phyloP scores from a whole-genome alignment of 2,888 invertebrate species.

The Cephus pulcher region DNA sequence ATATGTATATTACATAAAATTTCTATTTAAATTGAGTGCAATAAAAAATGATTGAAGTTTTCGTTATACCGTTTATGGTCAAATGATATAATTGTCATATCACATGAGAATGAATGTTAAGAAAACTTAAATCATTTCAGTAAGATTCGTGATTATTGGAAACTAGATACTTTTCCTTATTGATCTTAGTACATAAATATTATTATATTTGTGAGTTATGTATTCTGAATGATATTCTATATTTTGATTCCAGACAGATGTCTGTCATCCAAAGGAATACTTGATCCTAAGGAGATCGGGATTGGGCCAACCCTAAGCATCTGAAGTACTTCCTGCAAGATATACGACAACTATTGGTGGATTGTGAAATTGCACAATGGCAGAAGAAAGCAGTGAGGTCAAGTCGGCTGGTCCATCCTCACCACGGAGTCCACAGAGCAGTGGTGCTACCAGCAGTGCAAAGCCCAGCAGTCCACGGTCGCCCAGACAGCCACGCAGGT shows the following conservation, averaged over 20 bases:
- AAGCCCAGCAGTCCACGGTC: conserved; percentile 70
- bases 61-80: neutral
- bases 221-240: neutral
- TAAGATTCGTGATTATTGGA: neutral
- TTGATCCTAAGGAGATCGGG: conserved; percentile 2
- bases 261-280: conserved; percentile 2
- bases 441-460: conserved; percentile 23
- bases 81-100: neutral
- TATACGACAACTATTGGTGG: neutral
- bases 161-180: neutral
- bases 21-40: neutral
- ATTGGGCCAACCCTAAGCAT: neutral
- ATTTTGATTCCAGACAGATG: conserved; percentile 16
- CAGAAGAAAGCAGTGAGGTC: conserved; percentile 56
- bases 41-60: neutral
- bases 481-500: conserved; percentile 68
- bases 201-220: neutral
- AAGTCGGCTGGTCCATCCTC: conserved; percentile 57
- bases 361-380: conserved; percentile 40
- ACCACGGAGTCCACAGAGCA: conserved; percentile 53
- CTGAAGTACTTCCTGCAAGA: neutral
- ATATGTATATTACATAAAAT: neutral
- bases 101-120: neutral
- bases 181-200: neutral
- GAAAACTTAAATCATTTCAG: neutral